These are phyloP conservation scores for Notolepis coatsorum DNA, from an alignment of 2,797 vertebrate species.

Conservation along the genomic window DNA sequence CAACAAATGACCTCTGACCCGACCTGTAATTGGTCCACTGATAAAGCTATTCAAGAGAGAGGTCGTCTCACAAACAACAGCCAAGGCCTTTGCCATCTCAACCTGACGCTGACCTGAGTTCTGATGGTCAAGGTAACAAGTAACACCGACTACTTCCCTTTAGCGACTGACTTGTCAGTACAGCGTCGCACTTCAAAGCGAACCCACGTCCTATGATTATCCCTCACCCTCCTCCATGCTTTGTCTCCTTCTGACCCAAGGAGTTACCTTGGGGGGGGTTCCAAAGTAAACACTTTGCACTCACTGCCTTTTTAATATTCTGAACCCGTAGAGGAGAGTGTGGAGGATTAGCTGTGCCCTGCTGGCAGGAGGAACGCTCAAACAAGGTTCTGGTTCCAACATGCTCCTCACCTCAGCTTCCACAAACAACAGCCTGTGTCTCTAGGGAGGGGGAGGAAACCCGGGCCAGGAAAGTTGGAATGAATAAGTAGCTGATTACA, in stretches of 20 bases:
- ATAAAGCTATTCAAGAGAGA: constrained; percentile 26
- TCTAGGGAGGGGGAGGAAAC: constrained; percentile 39
- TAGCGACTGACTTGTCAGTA: constrained; percentile 13
- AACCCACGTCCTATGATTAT: constrained; percentile 35
- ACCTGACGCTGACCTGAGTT: background rate
- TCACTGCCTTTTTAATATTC: constrained; percentile 28
- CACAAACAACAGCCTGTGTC: constrained; percentile 53
- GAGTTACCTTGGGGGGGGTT: background rate
- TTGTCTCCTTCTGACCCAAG: constrained; percentile 4
- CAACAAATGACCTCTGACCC: constrained; percentile 42
- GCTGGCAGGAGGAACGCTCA: constrained; percentile 35
- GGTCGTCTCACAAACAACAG: constrained; percentile 28
- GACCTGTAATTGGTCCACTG: constrained; percentile 34
- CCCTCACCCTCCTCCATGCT: background rate
- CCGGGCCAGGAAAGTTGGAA: constrained; percentile 65
- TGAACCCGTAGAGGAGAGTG: constrained; percentile 1
- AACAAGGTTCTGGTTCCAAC: constrained; percentile 63
- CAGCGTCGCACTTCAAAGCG: constrained; percentile 29
- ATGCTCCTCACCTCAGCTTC: constrained; percentile 49
- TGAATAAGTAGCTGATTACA: constrained; percentile 71
- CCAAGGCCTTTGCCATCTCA: constrained; percentile 1
- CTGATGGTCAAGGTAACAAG: constrained; percentile 10
- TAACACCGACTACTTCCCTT: constrained; percentile 13
- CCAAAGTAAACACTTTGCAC: background rate
- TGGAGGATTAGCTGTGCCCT: constrained; percentile 19